phyloP scores from a whole-genome alignment of 2,113 vertebrate genomes.

The Pontoporia blainvillei region DNA sequence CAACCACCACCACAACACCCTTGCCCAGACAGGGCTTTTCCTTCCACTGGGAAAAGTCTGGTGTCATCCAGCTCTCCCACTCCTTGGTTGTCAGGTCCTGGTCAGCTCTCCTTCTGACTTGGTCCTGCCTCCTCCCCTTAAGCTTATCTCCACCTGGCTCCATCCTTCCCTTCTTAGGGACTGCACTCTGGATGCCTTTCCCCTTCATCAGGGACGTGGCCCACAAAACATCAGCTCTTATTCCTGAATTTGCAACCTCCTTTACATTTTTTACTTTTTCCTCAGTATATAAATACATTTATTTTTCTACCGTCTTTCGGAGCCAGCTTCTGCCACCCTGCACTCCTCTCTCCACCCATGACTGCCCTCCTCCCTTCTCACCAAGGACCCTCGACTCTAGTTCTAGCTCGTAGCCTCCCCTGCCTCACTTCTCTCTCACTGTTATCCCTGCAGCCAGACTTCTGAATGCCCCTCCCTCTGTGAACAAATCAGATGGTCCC shows the following conservation, averaged over 20 bases:
- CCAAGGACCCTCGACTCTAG: background rate
- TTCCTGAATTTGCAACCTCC: background rate
- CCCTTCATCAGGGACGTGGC: background rate
- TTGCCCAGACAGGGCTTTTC: background rate
- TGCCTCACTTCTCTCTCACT: background rate
- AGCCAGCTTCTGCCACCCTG: background rate
- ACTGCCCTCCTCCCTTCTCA: background rate
- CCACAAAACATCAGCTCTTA: background rate
- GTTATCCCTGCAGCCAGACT: too few species aligned
- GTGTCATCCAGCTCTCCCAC: background rate
- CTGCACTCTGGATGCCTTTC: background rate
- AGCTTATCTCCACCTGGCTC: background rate
- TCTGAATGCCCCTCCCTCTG: background rate
- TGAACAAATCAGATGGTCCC: background rate
- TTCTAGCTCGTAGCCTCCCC: accelerated
- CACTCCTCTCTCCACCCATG: background rate
- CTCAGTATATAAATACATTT: background rate
- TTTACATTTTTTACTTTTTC: background rate
- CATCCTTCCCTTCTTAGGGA: background rate
- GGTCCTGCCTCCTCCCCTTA: background rate
- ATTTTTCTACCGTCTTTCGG: background rate
- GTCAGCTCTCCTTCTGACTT: background rate
- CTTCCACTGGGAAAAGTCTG: background rate
- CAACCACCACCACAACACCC: too few species aligned
- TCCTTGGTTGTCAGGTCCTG: background rate